Conservation (phyloP, 2,797 vertebrate species). For the Triplophysa yarkandensis region DNA sequence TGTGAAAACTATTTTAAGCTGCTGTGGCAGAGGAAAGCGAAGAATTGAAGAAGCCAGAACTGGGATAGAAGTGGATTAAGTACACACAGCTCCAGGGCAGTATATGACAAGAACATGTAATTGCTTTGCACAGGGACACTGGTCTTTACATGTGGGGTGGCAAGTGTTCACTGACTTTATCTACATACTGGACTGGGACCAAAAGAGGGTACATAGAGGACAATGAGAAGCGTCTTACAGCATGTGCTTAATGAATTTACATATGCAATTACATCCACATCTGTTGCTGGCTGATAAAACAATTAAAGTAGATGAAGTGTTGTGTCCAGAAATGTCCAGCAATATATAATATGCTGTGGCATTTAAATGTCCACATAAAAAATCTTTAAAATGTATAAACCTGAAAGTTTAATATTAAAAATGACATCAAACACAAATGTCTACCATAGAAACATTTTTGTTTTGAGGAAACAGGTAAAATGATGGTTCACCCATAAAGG, state of each 20-base stretch:
- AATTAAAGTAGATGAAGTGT: background rate
- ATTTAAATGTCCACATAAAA: background rate
- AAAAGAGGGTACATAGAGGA: background rate
- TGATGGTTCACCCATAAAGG: no score
- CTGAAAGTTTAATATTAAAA: background rate
- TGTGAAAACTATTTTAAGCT: slow-evolving; percentile 26
- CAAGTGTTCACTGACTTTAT: slow-evolving; percentile 39
- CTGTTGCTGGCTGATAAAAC: background rate
- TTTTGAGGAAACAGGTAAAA: no score
- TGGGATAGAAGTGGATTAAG: slow-evolving; percentile 40
- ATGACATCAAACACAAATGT: background rate
- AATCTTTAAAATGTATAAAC: background rate
- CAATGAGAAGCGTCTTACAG: background rate
- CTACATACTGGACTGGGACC: slow-evolving; percentile 34
- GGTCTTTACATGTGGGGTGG: slow-evolving; percentile 35
- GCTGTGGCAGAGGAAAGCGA: background rate
- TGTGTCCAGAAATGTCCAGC: background rate
- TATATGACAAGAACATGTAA: slow-evolving; percentile 46
- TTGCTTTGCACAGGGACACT: slow-evolving; percentile 46
- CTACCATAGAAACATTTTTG: no score
- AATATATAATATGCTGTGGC: background rate
- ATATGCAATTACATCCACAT: slow-evolving; percentile 16
- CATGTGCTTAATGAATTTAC: slow-evolving; percentile 16
- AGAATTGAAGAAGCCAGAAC: slow-evolving; percentile 26
- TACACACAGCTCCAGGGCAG: slow-evolving; percentile 50